Conservation (phyloP, 2,113 vertebrate species). For the Lagopus muta region DNA sequence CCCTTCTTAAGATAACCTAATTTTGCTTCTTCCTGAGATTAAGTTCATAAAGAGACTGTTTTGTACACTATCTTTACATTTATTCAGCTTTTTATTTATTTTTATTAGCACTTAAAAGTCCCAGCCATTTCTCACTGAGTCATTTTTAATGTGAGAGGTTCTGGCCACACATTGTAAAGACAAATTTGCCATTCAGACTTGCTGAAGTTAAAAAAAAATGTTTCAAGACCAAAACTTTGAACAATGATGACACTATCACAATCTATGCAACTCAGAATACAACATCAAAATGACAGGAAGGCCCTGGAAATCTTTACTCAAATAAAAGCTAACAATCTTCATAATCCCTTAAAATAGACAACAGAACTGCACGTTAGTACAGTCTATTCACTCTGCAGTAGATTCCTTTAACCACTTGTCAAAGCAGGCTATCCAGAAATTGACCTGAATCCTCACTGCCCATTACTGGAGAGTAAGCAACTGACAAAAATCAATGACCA, state of each 20-base stretch:
- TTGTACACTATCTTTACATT: accelerated
- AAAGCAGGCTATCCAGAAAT: background rate
- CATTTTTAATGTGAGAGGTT: background rate
- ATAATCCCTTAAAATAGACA: background rate
- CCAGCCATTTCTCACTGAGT: background rate
- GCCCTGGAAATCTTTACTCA: background rate
- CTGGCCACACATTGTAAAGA: background rate
- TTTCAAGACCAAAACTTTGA: background rate
- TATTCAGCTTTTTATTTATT: background rate
- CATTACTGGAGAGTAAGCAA: background rate
- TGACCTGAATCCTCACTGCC: background rate
- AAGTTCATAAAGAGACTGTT: background rate
- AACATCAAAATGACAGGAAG: background rate
- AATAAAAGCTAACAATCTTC: background rate
- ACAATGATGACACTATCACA: background rate
- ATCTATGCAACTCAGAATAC: background rate
- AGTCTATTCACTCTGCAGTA: background rate
- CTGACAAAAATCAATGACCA: background rate
- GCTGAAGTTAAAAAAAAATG: background rate
- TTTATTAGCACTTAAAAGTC: background rate
- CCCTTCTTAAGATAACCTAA: background rate
- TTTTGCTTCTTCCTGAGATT: too few species aligned
- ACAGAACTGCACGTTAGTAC: background rate
- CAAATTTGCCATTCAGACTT: background rate
- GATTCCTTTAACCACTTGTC: background rate